Evolutionary conservation across 2,888 invertebrate genomes (phyloP).

Genomic region (Hirudinaria manillensis): DNA sequence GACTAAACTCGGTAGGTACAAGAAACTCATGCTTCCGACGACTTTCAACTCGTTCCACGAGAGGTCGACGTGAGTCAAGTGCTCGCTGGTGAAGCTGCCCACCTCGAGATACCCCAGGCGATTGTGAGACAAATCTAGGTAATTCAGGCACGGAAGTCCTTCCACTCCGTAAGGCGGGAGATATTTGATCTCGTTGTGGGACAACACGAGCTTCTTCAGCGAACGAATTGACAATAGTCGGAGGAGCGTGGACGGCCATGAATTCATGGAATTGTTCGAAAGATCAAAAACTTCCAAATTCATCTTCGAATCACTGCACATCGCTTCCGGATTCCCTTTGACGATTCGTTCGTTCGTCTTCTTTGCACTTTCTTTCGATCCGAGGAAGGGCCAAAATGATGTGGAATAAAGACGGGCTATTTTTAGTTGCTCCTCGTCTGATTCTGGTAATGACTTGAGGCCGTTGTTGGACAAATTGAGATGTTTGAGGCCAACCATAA

Average conservation of each 20-base stretch:
- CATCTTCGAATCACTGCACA: background rate
- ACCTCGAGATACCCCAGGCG: background rate
- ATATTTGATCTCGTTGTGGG: background rate
- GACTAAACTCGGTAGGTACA: background rate
- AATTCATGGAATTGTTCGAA: background rate
- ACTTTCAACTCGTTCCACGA: background rate
- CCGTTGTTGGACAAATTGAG: background rate
- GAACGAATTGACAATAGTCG: background rate
- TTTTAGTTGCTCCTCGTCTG: too few relatives aligned
- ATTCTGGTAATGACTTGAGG: too few relatives aligned
- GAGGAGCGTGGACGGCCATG: background rate
- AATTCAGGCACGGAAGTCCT: background rate
- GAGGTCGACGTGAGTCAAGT: background rate
- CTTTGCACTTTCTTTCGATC: too few relatives aligned
- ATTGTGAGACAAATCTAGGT: conserved; percentile 9
- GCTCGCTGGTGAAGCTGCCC: background rate
- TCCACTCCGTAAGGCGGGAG: background rate
- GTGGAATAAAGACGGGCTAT: too few relatives aligned
- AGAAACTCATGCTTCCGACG: background rate
- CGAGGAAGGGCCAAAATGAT: too few relatives aligned
- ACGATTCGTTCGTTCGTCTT: too few relatives aligned
- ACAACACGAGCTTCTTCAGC: background rate
- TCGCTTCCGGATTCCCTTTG: too few relatives aligned
- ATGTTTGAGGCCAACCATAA: background rate
- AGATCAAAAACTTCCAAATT: background rate